A percentile compares a stretch with the other conserved stretches of the same genome.
Evolutionary conservation across 2,888 invertebrate species (phyloP).

Genomic region (Eremobia ochroleuca): DNA sequence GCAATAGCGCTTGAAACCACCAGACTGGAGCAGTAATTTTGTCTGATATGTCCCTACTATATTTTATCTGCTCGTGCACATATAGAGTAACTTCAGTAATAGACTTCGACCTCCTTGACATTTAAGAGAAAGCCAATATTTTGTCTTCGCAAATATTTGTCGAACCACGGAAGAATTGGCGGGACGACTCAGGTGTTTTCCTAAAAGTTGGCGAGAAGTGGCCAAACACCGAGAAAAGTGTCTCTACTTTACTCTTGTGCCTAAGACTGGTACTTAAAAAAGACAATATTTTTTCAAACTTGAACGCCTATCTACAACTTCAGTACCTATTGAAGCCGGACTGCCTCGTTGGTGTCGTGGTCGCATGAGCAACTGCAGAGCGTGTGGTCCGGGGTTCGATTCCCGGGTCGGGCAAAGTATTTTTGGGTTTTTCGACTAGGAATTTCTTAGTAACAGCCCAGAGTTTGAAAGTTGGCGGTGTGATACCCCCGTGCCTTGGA

Average conservation of each 20-base stretch:
- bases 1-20: background rate
- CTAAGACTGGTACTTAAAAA: background rate
- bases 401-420: background rate
- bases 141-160: conserved; percentile 33
- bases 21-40: background rate
- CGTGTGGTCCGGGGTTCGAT: background rate
- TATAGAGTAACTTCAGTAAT: background rate
- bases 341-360: too few relatives aligned
- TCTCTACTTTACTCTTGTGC: background rate
- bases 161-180: background rate
- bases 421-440: background rate
- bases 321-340: background rate
- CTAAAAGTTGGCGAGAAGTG: conserved; percentile 5
- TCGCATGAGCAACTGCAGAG: too few relatives aligned
- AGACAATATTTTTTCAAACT: background rate
- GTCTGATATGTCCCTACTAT: background rate
- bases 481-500: background rate
- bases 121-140: conserved; percentile 11
- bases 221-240: background rate
- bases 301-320: background rate
- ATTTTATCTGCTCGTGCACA: background rate
- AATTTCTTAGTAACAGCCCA: background rate
- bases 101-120: conserved; percentile 1
- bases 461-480: background rate
- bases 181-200: conserved; percentile 14